Evolutionary conservation across 2,113 vertebrate species (phyloP).

Genomic region (Pluvianellus socialis): DNA sequence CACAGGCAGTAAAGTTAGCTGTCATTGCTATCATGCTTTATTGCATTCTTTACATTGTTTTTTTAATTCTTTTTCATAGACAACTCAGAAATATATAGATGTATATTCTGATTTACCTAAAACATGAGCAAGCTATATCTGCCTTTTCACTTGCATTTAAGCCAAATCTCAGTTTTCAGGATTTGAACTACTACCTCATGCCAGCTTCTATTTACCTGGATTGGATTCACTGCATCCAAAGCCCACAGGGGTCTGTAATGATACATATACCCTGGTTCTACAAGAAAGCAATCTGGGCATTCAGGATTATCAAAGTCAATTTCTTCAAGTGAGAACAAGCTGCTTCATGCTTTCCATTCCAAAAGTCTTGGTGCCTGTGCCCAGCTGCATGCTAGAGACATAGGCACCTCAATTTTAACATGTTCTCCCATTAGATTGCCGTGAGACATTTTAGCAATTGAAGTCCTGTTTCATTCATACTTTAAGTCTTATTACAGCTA

Average conservation of each 20-base stretch:
- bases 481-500: not conserved
- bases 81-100: not conserved
- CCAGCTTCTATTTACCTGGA: not conserved
- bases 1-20: not conserved
- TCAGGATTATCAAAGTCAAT: not conserved
- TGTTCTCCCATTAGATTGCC: not conserved
- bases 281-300: not conserved
- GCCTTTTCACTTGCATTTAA: not conserved
- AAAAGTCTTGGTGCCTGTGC: not conserved
- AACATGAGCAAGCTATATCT: not conserved
- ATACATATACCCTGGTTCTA: not conserved
- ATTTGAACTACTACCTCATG: not conserved
- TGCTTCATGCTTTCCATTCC: not conserved
- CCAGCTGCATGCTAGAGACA: not conserved
- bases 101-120: not conserved
- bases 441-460: not conserved
- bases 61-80: not conserved
- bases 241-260: not conserved
- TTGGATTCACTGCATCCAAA: not conserved
- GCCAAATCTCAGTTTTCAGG: not conserved
- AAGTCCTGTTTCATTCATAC: not conserved
- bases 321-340: not conserved
- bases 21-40: not conserved
- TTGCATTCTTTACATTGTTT: not conserved
- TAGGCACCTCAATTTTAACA: not conserved